Base-by-base conservation (phyloP, 1,140 invertebrate genomes). In the Cydia amplana region DNA sequence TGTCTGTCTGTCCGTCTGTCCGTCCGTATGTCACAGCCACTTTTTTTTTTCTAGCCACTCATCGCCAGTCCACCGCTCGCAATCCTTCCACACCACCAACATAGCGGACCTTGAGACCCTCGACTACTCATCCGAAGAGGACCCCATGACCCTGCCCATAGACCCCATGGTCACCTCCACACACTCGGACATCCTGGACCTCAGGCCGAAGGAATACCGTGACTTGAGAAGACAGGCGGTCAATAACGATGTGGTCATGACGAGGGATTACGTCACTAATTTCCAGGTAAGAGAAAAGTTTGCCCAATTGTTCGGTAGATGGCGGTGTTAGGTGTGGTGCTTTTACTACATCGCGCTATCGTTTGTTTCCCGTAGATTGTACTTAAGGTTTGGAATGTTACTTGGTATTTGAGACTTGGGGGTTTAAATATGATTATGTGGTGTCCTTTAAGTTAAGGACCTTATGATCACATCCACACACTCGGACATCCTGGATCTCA, bases 21-120 rank as follows among this genome's bases (percentile, higher is more conserved):
- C n/a, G n/a, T n/a, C n/a, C n/a, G n/a, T n/a, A n/a, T n/a, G n/a
- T n/a, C n/a, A n/a, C n/a, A n/a, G n/a, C n/a, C n/a, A n/a, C n/a
- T n/a, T n/a, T n/a, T n/a, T 74, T 73, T 74, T 49, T 84, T 85
- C 14, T 86, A 93, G 91, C 75, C 89, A 93, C 75, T 93, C 91
- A 1, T 93, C 93, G 1, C 92, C 91, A 10, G 91, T 93, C 5
- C 92, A 93, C 77, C 87, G 92, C n/a, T 92, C 92, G 9, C 90
- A 93, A 55, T 93, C 91, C 3, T 93, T 93, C 87, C 91, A 92
- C 84, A 87, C 87, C 1, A 89, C 86, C 32, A 90, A 89, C 82
- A 89, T 90, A 46, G 87, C 86, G 1, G 87, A 88, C 6, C 77
- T 90, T 16, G 78, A 79, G 16, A 88, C 85, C 20, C 77, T 90